Percentiles rank a stretch among this genome's conserved stretches.
Evolutionary conservation across 2,113 vertebrate genomes (phyloP).

Genomic region (Baryphthengus martii): DNA sequence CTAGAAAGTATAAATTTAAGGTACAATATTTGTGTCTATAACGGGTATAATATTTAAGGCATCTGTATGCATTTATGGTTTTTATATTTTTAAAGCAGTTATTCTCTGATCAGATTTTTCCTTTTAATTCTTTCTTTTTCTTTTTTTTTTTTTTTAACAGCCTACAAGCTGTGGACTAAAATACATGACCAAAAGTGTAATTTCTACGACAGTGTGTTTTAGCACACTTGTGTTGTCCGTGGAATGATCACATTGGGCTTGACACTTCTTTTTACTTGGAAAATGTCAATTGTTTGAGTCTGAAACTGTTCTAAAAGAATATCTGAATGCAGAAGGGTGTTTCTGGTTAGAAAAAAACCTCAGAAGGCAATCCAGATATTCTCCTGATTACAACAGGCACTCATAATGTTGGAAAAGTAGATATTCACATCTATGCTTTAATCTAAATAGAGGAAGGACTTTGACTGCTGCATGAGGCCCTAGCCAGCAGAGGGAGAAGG

Average conservation of each 20-base stretch:
- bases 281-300: neutral
- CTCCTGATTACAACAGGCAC: neutral
- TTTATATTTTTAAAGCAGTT: neutral
- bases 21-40: neutral
- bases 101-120: neutral
- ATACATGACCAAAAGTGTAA: neutral
- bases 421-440: neutral
- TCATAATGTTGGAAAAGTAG: neutral
- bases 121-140: neutral
- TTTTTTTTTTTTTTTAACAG: neutral
- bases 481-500: neutral
- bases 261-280: neutral
- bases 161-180: neutral
- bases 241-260: neutral
- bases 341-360: neutral
- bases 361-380: neutral
- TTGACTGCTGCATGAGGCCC: neutral
- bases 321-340: neutral
- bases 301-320: neutral
- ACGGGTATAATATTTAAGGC: neutral
- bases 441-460: neutral
- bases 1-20: neutral
- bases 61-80: neutral
- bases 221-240: neutral
- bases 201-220: neutral